phyloP scores from a whole-genome alignment of 2,888 invertebrate species.

The Xanthorhoe spadicearia region DNA sequence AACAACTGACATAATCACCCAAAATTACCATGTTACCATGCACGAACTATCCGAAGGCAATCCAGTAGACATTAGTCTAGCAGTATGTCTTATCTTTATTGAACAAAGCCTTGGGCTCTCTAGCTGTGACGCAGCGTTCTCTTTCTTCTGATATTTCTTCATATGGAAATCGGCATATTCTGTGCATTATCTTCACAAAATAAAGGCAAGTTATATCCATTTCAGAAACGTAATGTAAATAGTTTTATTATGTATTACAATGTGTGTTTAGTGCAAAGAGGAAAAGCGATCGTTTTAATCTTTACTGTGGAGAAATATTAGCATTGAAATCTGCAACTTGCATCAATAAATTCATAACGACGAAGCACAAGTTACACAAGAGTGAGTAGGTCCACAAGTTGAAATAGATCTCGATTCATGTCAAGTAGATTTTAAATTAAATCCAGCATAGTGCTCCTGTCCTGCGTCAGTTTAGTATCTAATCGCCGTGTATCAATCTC shows the following conservation, averaged over 20 bases:
- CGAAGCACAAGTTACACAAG: slow-evolving; percentile 1
- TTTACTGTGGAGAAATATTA: background rate
- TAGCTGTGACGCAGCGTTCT: slow-evolving; percentile 69
- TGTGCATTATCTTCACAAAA: slow-evolving; percentile 6
- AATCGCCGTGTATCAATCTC: slow-evolving; percentile 15
- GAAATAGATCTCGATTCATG: slow-evolving; percentile 17
- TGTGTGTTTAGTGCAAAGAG: slow-evolving; percentile 5
- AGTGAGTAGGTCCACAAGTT: too few relatives aligned
- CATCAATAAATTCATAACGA: slow-evolving; percentile 6
- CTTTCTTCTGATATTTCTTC: slow-evolving; percentile 53
- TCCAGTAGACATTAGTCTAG: slow-evolving; percentile 67
- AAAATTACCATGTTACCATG: slow-evolving; percentile 69
- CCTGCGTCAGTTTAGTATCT: background rate
- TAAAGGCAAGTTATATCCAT: slow-evolving; percentile 3
- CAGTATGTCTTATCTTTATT: slow-evolving; percentile 68
- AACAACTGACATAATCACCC: slow-evolving; percentile 77
- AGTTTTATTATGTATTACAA: slow-evolving; percentile 8
- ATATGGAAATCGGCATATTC: slow-evolving; percentile 24
- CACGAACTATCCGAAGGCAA: slow-evolving; percentile 66
- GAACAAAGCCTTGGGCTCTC: slow-evolving; percentile 74
- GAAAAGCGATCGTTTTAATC: background rate
- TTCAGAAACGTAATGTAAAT: background rate
- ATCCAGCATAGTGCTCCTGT: slow-evolving; percentile 29
- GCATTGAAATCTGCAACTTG: slow-evolving; percentile 1
- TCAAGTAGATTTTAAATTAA: slow-evolving; percentile 34